phyloP scores from a whole-genome alignment of 30 jellyfish, hydroid and myxozoan species.

The Nemopilema nomurai region DNA sequence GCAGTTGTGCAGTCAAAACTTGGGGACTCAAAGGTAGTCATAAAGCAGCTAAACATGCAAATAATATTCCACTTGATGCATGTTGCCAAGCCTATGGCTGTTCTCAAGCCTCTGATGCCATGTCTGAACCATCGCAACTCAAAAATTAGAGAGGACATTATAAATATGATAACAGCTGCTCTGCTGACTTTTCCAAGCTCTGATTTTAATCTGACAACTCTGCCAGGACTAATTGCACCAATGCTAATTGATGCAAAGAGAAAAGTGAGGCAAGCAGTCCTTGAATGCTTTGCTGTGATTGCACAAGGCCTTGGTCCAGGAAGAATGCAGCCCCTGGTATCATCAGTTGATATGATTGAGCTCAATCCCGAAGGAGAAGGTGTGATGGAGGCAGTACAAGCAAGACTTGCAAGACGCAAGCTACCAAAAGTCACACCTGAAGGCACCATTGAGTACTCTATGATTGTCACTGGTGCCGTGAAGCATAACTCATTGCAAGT shows the following conservation, averaged over 20 bases:
- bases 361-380: slow-evolving; percentile 81
- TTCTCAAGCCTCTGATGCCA: slow-evolving; percentile 68
- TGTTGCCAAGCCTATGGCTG: slow-evolving; percentile 68
- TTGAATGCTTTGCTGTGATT: slow-evolving; percentile 90
- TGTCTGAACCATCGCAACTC: slow-evolving; percentile 66
- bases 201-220: slow-evolving; percentile 64
- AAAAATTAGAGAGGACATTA: slow-evolving; percentile 72
- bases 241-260: slow-evolving; percentile 68
- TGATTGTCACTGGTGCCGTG: slow-evolving; percentile 54
- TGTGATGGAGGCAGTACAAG: slow-evolving; percentile 90
- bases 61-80: slow-evolving; percentile 76
- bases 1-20: slow-evolving; percentile 67
- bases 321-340: slow-evolving; percentile 86
- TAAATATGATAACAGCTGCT: slow-evolving; percentile 82
- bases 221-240: slow-evolving; percentile 72
- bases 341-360: slow-evolving; percentile 92
- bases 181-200: slow-evolving; percentile 89
- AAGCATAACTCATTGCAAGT: slow-evolving; percentile 22
- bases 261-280: slow-evolving; percentile 85
- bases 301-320: slow-evolving; percentile 97
- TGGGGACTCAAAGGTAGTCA: slow-evolving; percentile 78
- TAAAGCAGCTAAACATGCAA: slow-evolving; percentile 70
- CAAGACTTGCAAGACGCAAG: slow-evolving; percentile 81
- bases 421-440: slow-evolving; percentile 75
- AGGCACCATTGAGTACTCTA: slow-evolving; percentile 78